phyloP scores from a whole-genome alignment of 2,888 invertebrate genomes.

The Zootermopsis nevadensis region DNA sequence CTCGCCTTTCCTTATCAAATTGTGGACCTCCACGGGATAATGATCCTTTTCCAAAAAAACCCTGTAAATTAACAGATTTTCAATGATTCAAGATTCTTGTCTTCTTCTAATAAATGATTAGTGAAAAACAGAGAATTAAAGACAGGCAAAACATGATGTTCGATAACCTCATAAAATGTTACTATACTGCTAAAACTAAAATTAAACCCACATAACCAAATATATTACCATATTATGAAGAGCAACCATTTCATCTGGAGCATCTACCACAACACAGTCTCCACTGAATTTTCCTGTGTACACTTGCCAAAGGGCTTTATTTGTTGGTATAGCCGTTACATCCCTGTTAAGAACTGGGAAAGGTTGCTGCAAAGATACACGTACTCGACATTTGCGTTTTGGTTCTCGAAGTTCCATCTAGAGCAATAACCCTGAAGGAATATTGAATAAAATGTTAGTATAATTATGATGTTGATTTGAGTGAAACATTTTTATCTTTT shows the following conservation, averaged over 20 bases:
- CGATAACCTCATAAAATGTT: too few species aligned
- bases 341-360: conserved; percentile 44
- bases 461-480: too few species aligned
- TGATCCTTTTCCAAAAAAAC: conserved; percentile 82
- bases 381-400: conserved; percentile 43
- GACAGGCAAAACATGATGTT: too few species aligned
- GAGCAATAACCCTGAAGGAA: neutral
- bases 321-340: conserved; percentile 34
- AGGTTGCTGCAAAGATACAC: conserved; percentile 23
- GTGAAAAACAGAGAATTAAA: too few species aligned
- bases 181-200: too few species aligned
- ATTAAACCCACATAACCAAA: too few species aligned
- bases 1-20: conserved; percentile 61
- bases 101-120: too few species aligned
- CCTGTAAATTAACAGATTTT: conserved; percentile 60
- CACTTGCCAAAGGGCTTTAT: conserved; percentile 59
- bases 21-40: conserved; percentile 70
- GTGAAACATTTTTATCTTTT: too few species aligned
- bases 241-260: conserved; percentile 69
- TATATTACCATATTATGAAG: conserved; percentile 70
- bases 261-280: conserved; percentile 72
- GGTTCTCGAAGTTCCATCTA: conserved; percentile 48
- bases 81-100: too few species aligned
- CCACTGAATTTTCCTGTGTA: conserved; percentile 76
- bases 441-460: neutral